Conservation (phyloP, 2,797 vertebrate species). For the Melanotaenia boesemani region DNA sequence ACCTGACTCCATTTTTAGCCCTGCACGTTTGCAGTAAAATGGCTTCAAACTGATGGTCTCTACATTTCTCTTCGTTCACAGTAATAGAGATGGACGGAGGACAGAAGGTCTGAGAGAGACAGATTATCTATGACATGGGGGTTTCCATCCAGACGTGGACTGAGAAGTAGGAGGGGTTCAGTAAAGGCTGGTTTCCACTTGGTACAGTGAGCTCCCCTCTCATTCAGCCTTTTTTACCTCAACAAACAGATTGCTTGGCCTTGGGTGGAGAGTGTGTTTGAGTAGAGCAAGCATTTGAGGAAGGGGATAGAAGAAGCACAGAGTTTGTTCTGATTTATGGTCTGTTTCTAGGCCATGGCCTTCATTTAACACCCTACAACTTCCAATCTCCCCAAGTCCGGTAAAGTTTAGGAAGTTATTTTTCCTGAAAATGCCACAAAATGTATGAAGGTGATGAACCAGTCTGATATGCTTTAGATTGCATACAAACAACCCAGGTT, state of each 20-base stretch:
- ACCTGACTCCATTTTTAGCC: slow-evolving; percentile 33
- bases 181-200: slow-evolving; percentile 35
- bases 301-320: slow-evolving; percentile 34
- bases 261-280: slow-evolving; percentile 63
- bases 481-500: background rate
- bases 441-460: background rate
- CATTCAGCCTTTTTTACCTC: slow-evolving; percentile 29
- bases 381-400: slow-evolving; percentile 28
- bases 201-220: slow-evolving; percentile 29
- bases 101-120: slow-evolving; percentile 30
- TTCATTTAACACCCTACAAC: slow-evolving; percentile 58
- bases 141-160: slow-evolving; percentile 35
- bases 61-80: slow-evolving; percentile 74
- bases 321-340: slow-evolving; percentile 71
- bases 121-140: slow-evolving; percentile 25
- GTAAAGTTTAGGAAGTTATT: slow-evolving; percentile 33
- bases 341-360: slow-evolving; percentile 68
- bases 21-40: slow-evolving; percentile 32
- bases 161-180: slow-evolving; percentile 25
- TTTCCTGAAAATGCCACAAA: slow-evolving; percentile 21
- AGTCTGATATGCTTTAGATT: background rate
- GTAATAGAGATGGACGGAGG: slow-evolving; percentile 61
- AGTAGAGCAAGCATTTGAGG: slow-evolving; percentile 43
- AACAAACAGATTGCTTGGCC: slow-evolving; percentile 62
- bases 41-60: slow-evolving; percentile 57